phyloP scores from a whole-genome alignment of 2,797 vertebrate genomes.

The Silurus lanzhouensis region DNA sequence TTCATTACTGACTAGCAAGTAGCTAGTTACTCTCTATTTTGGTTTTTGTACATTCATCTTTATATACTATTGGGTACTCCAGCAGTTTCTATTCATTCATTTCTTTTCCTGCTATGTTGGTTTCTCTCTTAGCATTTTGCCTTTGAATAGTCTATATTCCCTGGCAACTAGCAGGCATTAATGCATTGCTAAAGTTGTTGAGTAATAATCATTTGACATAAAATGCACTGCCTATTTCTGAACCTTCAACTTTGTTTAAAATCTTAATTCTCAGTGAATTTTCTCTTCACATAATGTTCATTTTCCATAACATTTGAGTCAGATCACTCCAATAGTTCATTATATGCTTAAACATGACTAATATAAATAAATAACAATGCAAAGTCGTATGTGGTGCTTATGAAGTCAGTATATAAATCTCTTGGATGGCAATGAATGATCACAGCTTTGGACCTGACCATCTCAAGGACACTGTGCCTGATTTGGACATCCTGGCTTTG shows the following conservation, averaged over 20 bases:
- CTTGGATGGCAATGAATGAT: background rate
- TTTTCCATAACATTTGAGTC: background rate
- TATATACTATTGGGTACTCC: background rate
- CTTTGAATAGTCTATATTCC: background rate
- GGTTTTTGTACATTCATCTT: background rate
- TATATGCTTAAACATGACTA: background rate
- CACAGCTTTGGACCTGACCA: constrained; percentile 8
- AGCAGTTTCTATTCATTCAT: background rate
- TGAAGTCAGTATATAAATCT: constrained; percentile 5
- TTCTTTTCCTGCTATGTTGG: constrained; percentile 5
- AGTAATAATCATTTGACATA: background rate
- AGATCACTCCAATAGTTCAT: background rate
- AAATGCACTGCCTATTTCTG: background rate
- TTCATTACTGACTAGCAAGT: background rate
- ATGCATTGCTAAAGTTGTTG: background rate
- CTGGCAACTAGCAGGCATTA: background rate
- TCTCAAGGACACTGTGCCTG: constrained; percentile 18
- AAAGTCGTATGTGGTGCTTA: background rate
- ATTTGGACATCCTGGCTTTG: constrained; percentile 17
- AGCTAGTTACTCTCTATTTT: too few relatives aligned
- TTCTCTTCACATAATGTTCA: background rate
- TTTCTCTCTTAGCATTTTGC: background rate
- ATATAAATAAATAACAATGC: background rate
- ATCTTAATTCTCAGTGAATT: background rate
- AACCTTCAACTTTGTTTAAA: background rate